phyloP scores from a whole-genome alignment of 2,797 vertebrate genomes.

The Phrynocephalus forsythii region DNA sequence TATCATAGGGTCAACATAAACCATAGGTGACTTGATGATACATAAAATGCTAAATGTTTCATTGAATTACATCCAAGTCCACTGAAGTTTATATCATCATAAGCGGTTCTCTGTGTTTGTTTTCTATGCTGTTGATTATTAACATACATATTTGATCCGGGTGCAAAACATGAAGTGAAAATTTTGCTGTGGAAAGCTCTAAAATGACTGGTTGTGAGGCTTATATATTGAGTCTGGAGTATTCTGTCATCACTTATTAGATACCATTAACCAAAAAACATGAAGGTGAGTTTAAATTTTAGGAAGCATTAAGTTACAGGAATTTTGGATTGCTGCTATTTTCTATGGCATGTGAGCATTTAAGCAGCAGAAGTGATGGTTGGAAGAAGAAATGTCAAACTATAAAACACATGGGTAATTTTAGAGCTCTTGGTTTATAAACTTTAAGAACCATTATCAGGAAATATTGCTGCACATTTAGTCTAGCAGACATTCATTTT shows the following conservation, averaged over 20 bases:
- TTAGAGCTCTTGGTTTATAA: background rate
- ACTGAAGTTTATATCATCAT: background rate
- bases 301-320: background rate
- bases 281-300: constrained; percentile 1
- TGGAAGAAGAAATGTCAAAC: background rate
- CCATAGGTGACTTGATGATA: too few species aligned
- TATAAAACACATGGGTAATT: background rate
- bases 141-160: background rate
- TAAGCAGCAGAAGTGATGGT: background rate
- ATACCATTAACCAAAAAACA: background rate
- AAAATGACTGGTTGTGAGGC: background rate
- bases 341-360: background rate
- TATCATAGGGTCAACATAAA: too few species aligned
- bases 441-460: background rate
- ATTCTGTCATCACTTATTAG: background rate
- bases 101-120: background rate
- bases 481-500: constrained; percentile 16
- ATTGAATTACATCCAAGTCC: too few species aligned
- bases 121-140: background rate
- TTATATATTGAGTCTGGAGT: background rate
- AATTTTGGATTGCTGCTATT: background rate
- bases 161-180: background rate
- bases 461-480: constrained; percentile 28
- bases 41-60: too few species aligned
- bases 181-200: background rate